Percentiles rank a stretch among this genome's conserved stretches.
phyloP scores from a whole-genome alignment of 2,888 invertebrate species.

The Cephus pygmeus region DNA sequence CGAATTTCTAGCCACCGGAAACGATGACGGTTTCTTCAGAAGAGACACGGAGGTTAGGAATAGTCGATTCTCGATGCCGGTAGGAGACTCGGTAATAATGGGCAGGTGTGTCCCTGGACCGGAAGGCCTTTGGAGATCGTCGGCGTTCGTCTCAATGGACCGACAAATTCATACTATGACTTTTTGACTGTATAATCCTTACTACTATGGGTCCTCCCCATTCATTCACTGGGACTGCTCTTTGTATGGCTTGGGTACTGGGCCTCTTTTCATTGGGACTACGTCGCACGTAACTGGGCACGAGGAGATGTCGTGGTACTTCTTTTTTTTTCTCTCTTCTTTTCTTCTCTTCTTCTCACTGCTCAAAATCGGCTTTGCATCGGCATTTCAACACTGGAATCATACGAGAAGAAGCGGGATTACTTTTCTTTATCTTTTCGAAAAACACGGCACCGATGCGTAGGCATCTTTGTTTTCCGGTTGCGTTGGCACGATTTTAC shows the following conservation, averaged over 20 bases:
- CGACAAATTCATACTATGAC: slow-evolving; percentile 64
- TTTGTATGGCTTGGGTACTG: slow-evolving; percentile 14
- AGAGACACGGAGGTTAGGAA: not conserved
- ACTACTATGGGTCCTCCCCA: slow-evolving; percentile 18
- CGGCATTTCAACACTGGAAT: not conserved
- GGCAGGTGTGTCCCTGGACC: slow-evolving; percentile 62
- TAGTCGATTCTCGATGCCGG: not conserved
- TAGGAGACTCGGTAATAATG: not conserved
- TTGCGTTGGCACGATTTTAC: slow-evolving; percentile 34
- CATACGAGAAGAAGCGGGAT: not conserved
- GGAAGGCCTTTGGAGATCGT: slow-evolving; percentile 60
- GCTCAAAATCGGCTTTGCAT: not conserved
- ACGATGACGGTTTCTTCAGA: not conserved
- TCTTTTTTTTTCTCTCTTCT: slow-evolving; percentile 4
- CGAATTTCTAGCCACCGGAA: not conserved
- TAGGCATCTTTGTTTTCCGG: not conserved
- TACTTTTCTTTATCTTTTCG: not conserved
- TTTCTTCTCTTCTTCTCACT: not conserved
- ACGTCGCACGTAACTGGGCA: not conserved
- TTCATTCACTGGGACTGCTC: slow-evolving; percentile 1
- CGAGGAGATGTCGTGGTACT: slow-evolving; percentile 9
- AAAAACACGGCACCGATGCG: not conserved
- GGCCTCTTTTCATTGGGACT: slow-evolving; percentile 40
- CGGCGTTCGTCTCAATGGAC: slow-evolving; percentile 57
- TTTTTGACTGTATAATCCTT: slow-evolving; percentile 63